Base-by-base conservation (phyloP, 1,140 invertebrate genomes). In the Galleria mellonella region DNA sequence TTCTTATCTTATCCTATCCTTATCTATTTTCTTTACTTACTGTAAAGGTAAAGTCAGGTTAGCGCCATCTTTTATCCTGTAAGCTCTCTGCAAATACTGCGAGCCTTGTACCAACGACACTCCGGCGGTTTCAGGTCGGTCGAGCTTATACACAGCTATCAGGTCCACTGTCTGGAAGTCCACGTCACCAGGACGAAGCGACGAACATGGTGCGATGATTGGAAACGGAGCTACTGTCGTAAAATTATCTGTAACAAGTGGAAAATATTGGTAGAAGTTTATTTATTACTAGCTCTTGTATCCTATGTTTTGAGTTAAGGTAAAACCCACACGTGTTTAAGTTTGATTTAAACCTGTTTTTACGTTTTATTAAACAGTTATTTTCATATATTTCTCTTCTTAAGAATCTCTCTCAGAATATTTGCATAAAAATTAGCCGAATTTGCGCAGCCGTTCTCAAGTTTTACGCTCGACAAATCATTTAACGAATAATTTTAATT, bases 81-180 rank as follows among this genome's bases (percentile, higher is more conserved):
- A 96, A 0, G 94, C 94, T 2, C 90, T 93, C 77, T 96, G 94
- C 60, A 93, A 81, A 7, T 88, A 73, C 74, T 90, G 92, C 0
- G 93, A 94, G 1, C 94, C 94, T 41, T 88, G 81, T 0, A 94
- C 93, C 55, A 89, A 86, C 1, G 89, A 89, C 0, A 95, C 88
- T 0, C 92, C 92, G 0, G 89, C 88, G 0, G 88, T 83, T 4
- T 71, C 88, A 2, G 89, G 62, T 8, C 90, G 64, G 68, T 95
- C 94, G 51, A 95, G 72, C 32, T 88, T 86, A 67, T 92, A 94
- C 50, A 91, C 90, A 27, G 92, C 88, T 43, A 96, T 94, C 27
- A 96, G 90, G 73, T 96, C 94, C 55, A 93, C 93, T 0, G 90
- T 91, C 58, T 93, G 91, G 9, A 94, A 87, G 77, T 94, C 93